Base-by-base conservation (phyloP, 2,113 vertebrate genomes). In the Fulmarus glacialis region DNA sequence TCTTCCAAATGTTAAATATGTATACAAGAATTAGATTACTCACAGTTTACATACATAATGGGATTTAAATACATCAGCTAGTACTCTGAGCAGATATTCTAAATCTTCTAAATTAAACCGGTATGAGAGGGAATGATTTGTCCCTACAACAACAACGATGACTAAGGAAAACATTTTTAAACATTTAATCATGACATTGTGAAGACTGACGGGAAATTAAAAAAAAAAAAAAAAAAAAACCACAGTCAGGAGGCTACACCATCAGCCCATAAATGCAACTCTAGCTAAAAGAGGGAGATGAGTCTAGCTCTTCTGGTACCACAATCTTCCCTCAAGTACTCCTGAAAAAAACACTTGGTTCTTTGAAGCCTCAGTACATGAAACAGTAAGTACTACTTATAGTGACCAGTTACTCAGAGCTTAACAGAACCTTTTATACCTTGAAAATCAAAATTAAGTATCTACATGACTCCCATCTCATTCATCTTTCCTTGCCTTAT, bases 81-180 rank as follows among this genome's bases (percentile, higher is more conserved):
- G 11, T 30, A 38, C 15, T 64, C 53, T 55, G 43, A 64, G 24
- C 21, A 83, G 32, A 89, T 73, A 92, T 20, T 43, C 48, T 73
- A 15, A 5, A 38, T 68, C 53, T 88, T 55, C 90, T 80, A 92
- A 91, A 94, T 87, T 67, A 82, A 88, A 87, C 52, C 3, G 1
- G n/a, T 14, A 38, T 8, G 67, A 84, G 38, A 68, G 23, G 45
- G 75, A 62, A 66, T 12, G 26, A 87, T 55, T 82, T 81, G 29
- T 88, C 71, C 72, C 55, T 60, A 74, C 72, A 74, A 87, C 67
- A 70, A 89, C 62, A 81, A 52, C 43, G 55, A 81, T 90, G 90
- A 96, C 45, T 89, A 91, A 91, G 74, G 85, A 40, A 89, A 90
- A 90, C 56, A 85, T 70, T 90, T 95, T 91, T 87, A 91, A 93